Evolutionary conservation across 2,888 invertebrate genomes (phyloP), one percentile per base, ranked within the genome.

Genomic region (Phyto melanocephala): DNA sequence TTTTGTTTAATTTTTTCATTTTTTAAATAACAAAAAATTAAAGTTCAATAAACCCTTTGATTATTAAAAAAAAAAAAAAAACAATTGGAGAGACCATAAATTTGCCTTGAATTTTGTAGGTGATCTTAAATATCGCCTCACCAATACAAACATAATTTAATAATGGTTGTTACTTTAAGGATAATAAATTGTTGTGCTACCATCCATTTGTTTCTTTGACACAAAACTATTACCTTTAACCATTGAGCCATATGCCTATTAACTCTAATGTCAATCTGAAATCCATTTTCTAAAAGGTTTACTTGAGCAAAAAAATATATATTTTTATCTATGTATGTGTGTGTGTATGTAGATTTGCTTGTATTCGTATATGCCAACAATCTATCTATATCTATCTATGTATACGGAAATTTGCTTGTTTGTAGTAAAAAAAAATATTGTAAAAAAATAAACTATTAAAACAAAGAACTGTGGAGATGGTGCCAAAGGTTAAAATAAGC

Each of bases 211-310:
- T 65, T 52, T 67, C 79, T 80, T 80, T 80, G 79, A 80, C 67
- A 80, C 50, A 74, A 74, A 74, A 80, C 79, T 80, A 80, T 80
- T 80, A 80, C 79, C 79, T 80, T n/a, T 74, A 80, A 60, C 79
- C 79, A 74, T 72, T 80, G 45, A 74, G 79, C 79, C 79, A 37
- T 80, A 80, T 68, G 79, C 72, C 79, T 74, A 80, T 80, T 80
- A 80, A 80, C 67, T 80, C 79, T 80, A 80, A 80, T 80, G 79
- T 80, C 79, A 80, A 80, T 80, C 79, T 74, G 45, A 74, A 80
- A 80, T 80, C 79, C 72, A 80, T 80, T 80, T 80, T 80, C 79
- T 80, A 68, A 80, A 80, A 80, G 79, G 79, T 74, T 80, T 60
- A 40, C 50, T 52, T 45, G 20, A 15, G n/a, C 15, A 65, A 40